phyloP scores from a whole-genome alignment of 2,797 vertebrate species.

The Galago senegalensis region DNA sequence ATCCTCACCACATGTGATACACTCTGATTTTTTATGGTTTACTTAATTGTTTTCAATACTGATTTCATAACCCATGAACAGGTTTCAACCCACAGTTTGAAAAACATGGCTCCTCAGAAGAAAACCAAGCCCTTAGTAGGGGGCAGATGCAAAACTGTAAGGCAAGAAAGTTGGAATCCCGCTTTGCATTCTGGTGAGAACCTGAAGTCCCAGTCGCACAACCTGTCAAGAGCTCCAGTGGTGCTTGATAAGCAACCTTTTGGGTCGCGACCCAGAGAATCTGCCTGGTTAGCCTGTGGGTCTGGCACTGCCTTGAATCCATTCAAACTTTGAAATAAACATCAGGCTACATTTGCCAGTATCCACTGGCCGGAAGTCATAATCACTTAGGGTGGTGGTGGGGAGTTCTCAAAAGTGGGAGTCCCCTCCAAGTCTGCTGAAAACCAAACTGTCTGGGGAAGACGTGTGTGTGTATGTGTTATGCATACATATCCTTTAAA shows the following conservation, averaged over 20 bases:
- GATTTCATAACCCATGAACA: not conserved
- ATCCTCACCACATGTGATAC: not conserved
- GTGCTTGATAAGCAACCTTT: not conserved
- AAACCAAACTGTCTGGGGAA: not conserved
- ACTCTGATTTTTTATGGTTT: not conserved
- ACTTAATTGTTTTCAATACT: not conserved
- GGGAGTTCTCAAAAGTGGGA: not conserved
- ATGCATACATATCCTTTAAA: not conserved
- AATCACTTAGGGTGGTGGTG: accelerated
- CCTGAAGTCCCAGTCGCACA: not conserved
- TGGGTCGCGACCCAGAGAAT: not conserved
- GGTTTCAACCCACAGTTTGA: not conserved
- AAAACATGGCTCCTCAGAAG: not conserved
- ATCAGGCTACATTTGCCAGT: not conserved
- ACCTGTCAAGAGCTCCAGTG: not conserved
- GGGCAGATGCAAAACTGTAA: not conserved
- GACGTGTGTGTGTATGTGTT: not conserved
- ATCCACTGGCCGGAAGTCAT: not conserved
- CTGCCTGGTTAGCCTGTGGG: not conserved
- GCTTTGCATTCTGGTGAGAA: not conserved
- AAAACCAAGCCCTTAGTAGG: not conserved
- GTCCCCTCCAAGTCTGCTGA: not conserved
- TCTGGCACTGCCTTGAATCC: not conserved
- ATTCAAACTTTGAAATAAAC: not conserved
- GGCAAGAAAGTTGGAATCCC: not conserved